Base-by-base conservation (phyloP, 2,797 vertebrate species). In the Strix occidentalis region DNA sequence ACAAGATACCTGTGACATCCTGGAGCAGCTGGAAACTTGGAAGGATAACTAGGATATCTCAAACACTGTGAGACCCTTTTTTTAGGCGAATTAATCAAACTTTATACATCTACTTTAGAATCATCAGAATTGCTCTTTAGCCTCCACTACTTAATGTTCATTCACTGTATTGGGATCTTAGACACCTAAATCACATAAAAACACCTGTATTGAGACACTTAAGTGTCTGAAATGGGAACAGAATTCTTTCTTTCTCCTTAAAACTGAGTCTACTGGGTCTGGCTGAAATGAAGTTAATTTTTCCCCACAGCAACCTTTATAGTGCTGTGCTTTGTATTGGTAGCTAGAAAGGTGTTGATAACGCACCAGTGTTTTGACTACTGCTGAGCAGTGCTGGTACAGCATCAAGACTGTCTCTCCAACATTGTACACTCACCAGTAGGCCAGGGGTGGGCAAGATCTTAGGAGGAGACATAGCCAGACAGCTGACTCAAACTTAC, bases 391-490 rank as follows among this genome's bases (percentile, higher is more conserved):
- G 28, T 6, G 16, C 28, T 53, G 4, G 1, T 15, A 46, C 29
- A 43, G 7, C 18, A 60, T 11, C 10, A 15, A 6, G 9, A 2
- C 17, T 51, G 3, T 43, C 33, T 58, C 26, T 54, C 12, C 19
- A 74, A 8, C 11, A 25, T 26, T 82, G 9, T 4, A 7, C 3
- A 14, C 7, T 11, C 37, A 56, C 23, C 33, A 64, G 23, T 9
- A 29, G 43, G 4, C 0, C 58, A 20, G 10, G 13, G 3, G 11
- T 39, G 2, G 13, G 31, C 17, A 84, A 45, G 28, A 16, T 20
- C 18, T 23, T 66, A 23, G 19, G n/a, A 46, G 6, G 12, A 1
- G 2, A 51, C 17, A 65, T 2, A 46, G 17, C 10, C 6, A 4
- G 8, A 43, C 20, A 85, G 15, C 35, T 74, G 41, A 51, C 16